Conservation (phyloP, 2,113 vertebrate genomes). For the Lethenteron camtschaticum region DNA sequence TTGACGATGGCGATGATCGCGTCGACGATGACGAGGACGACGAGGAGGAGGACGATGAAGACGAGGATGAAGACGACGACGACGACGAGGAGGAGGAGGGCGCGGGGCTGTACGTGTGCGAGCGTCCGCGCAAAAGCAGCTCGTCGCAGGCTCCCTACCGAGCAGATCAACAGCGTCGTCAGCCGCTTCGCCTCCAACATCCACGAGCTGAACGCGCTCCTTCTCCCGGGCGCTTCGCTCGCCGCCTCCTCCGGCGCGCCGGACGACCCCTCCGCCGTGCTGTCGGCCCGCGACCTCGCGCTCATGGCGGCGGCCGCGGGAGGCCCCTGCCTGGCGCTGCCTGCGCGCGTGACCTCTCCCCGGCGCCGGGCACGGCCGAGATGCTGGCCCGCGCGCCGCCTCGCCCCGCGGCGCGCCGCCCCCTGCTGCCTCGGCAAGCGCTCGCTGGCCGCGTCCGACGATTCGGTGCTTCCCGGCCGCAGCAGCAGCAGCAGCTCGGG, state of each 20-base stretch:
- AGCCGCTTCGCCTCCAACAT: slow-evolving; percentile 33
- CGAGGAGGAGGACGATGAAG: too few species aligned
- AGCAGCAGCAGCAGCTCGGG: too few species aligned
- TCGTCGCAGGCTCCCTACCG: slow-evolving; percentile 29
- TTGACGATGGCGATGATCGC: too few species aligned
- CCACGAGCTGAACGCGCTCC: slow-evolving; percentile 21
- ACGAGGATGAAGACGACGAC: too few species aligned
- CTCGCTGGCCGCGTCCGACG: too few species aligned
- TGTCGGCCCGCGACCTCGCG: slow-evolving; percentile 26
- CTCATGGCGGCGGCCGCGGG: slow-evolving; percentile 21
- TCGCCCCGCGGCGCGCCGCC: slow-evolving; percentile 10
- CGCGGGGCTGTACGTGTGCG: slow-evolving; percentile 21
- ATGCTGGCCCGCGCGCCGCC: slow-evolving; percentile 56
- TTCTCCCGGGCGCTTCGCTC: too few species aligned
- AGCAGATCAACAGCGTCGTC: slow-evolving; percentile 38
- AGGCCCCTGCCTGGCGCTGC: slow-evolving; percentile 32
- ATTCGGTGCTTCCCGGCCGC: too few species aligned
- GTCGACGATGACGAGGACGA: too few species aligned
- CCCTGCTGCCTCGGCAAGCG: too few species aligned
- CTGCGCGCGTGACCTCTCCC: slow-evolving; percentile 50
- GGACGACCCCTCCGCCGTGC: slow-evolving; percentile 43
- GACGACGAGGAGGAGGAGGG: too few species aligned
- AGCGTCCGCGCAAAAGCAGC: slow-evolving; percentile 22
- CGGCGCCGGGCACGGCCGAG: slow-evolving; percentile 73
- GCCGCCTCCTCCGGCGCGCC: too few species aligned